Conservation (phyloP, 2,113 vertebrate genomes). For the Brachirus orientalis region DNA sequence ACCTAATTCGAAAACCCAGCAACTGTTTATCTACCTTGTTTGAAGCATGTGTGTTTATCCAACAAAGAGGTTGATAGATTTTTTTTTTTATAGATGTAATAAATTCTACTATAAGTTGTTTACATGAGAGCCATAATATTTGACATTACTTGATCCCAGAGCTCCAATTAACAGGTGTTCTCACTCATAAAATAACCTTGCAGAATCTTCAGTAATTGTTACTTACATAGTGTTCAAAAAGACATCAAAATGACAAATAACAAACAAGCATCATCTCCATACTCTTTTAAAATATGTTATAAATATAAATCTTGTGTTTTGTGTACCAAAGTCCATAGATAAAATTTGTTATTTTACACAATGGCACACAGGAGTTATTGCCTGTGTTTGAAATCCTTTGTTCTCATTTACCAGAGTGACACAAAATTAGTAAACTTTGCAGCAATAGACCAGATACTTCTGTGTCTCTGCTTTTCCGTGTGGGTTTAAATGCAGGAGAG, state of each 20-base stretch:
- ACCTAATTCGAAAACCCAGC: slow-evolving; percentile 6
- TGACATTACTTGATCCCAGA: background rate
- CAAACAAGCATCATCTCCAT: background rate
- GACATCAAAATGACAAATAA: background rate
- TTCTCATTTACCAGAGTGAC: no score
- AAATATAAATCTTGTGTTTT: background rate
- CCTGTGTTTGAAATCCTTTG: no score
- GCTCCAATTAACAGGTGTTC: slow-evolving; percentile 8
- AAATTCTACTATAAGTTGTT: no score
- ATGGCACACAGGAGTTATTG: no score
- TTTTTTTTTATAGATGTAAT: background rate
- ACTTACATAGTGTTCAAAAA: background rate
- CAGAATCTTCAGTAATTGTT: background rate
- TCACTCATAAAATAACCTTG: background rate
- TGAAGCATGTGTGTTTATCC: background rate
- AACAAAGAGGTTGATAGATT: background rate
- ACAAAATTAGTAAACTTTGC: no score
- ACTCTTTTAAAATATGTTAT: background rate
- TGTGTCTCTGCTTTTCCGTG: no score
- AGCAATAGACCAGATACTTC: no score
- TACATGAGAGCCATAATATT: no score
- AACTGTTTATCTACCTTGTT: background rate
- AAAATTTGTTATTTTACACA: no score
- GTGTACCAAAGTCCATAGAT: no score
- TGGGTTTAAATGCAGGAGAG: no score